Evolutionary conservation across 1,140 invertebrate species (phyloP).

Genomic region (Cyclina sinensis): DNA sequence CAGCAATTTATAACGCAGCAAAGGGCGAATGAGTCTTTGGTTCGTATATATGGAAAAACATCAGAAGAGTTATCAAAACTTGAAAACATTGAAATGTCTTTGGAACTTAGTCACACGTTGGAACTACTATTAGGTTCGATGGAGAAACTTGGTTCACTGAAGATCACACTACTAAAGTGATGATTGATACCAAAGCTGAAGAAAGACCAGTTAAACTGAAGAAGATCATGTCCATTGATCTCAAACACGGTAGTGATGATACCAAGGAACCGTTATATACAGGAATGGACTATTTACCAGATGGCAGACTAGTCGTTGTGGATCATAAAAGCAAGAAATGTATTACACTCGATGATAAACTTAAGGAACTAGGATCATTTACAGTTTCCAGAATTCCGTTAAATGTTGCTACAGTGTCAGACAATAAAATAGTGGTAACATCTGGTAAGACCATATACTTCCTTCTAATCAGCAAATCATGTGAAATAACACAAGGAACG

Average conservation of each 20-base stretch:
- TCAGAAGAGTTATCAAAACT: not conserved
- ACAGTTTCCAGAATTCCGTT: not conserved
- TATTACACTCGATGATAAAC: not conserved
- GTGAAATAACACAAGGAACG: not conserved
- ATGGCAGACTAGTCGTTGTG: not conserved
- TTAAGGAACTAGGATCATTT: not conserved
- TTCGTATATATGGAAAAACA: not conserved
- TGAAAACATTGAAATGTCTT: not conserved
- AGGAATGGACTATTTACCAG: not conserved
- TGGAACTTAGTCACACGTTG: not conserved
- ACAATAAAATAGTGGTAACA: not conserved
- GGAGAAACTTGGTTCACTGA: not conserved
- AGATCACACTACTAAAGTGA: not conserved
- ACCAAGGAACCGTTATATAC: not conserved
- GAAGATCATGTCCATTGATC: not conserved
- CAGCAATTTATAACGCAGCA: not conserved
- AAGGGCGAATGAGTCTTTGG: not conserved
- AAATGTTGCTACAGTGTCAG: not conserved
- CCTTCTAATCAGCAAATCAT: not conserved
- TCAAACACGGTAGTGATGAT: not conserved
- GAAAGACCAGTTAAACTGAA: not conserved
- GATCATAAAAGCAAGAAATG: not conserved
- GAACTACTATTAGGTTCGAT: not conserved
- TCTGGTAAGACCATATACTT: not conserved
- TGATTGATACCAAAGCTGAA: not conserved